phyloP scores from a whole-genome alignment of 1,140 invertebrate species.

The Coptotermes formosanus region DNA sequence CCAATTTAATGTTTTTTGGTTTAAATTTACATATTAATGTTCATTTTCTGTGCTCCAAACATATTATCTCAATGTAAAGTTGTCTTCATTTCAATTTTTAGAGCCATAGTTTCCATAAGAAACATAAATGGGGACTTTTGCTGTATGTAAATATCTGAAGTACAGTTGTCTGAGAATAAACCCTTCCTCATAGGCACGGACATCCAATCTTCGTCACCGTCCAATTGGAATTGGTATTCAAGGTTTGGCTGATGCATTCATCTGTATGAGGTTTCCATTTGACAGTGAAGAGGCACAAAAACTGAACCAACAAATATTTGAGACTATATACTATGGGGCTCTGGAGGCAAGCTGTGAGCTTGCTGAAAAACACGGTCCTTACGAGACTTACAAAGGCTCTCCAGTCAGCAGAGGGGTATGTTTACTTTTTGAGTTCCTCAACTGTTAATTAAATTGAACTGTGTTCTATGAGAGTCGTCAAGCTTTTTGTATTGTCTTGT shows the following conservation, averaged over 20 bases:
- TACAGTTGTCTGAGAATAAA: too few relatives aligned
- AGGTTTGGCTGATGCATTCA: constrained; percentile 95
- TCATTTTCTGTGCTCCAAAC: too few relatives aligned
- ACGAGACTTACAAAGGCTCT: constrained; percentile 87
- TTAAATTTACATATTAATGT: too few relatives aligned
- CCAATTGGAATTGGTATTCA: constrained; percentile 97
- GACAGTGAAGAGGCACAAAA: constrained; percentile 80
- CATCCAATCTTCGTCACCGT: constrained; percentile 88
- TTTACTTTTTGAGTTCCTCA: constrained; percentile 23
- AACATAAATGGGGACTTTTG: too few relatives aligned
- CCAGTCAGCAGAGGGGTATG: constrained; percentile 90
- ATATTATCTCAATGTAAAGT: too few relatives aligned
- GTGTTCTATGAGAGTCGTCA: too few relatives aligned
- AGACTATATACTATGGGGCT: constrained; percentile 97
- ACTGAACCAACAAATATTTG: constrained; percentile 96
- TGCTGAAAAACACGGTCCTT: constrained; percentile 81
- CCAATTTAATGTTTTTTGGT: too few relatives aligned
- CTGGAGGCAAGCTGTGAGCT: constrained; percentile 96
- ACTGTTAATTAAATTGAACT: not conserved
- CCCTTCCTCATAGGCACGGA: constrained; percentile 55
- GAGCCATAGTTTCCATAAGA: too few relatives aligned
- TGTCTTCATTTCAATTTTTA: too few relatives aligned
- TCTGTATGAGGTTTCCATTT: constrained; percentile 92
- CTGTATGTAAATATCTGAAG: too few relatives aligned
- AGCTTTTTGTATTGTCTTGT: too few relatives aligned